These are phyloP conservation scores for Xestia ashworthii DNA, from an alignment of 2,888 invertebrate species.

Conservation along the genomic window DNA sequence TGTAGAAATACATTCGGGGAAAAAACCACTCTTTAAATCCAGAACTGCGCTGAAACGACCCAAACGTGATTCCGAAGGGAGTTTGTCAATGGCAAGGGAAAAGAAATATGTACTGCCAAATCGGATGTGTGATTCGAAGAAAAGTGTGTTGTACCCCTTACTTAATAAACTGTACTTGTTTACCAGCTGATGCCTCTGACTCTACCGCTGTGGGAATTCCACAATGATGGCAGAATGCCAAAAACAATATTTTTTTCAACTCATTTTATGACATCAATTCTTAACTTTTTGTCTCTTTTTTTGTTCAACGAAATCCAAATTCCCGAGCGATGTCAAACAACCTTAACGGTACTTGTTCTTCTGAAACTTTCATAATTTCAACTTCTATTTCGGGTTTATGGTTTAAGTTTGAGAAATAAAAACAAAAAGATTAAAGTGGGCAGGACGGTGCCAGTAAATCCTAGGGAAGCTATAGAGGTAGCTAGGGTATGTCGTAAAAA, in stretches of 20 bases:
- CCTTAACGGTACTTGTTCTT: slow-evolving; percentile 33
- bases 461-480: not conserved
- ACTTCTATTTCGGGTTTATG: slow-evolving; percentile 42
- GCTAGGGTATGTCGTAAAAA: slow-evolving; percentile 23
- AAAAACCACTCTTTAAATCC: not conserved
- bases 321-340: slow-evolving; percentile 27
- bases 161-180: not conserved
- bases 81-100: not conserved
- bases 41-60: not conserved
- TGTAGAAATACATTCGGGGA: not conserved
- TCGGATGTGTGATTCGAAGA: not conserved
- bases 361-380: slow-evolving; percentile 48
- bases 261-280: slow-evolving; percentile 21
- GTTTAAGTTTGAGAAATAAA: slow-evolving; percentile 47
- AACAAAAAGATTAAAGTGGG: slow-evolving; percentile 43
- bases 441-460: slow-evolving; percentile 22
- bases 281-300: slow-evolving; percentile 8
- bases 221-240: slow-evolving; percentile 12
- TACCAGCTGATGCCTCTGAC: not conserved
- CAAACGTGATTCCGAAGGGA: not conserved
- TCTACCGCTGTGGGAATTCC: not conserved
- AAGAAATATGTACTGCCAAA: too few species aligned
- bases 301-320: not conserved
- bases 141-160: not conserved
- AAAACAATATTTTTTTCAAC: not conserved